A percentile compares a stretch with the other conserved stretches of the same genome.
Evolutionary conservation across 2,113 vertebrate genomes (phyloP).

Genomic region (Rutilus rutilus): DNA sequence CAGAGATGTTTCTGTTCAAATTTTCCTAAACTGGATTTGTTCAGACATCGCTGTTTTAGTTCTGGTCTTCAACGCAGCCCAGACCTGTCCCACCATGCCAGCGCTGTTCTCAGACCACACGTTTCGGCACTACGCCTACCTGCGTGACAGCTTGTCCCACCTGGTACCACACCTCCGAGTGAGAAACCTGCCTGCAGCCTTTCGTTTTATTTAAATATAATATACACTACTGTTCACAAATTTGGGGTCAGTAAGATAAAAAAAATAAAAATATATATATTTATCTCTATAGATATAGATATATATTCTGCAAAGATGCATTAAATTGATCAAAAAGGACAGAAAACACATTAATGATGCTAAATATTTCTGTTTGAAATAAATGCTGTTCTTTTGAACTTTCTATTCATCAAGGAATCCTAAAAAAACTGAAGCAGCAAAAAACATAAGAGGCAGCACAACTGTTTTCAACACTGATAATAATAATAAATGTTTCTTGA

Average conservation of each 20-base stretch:
- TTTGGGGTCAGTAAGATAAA: not conserved
- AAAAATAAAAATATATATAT: not conserved
- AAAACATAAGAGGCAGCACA: not conserved
- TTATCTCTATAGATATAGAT: too few relatives aligned
- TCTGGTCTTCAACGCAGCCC: slow-evolving; percentile 94
- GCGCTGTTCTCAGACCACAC: slow-evolving; percentile 97
- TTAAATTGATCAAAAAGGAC: not conserved
- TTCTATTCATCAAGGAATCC: not conserved
- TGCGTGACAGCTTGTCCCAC: slow-evolving; percentile 95
- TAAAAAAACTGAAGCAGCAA: not conserved
- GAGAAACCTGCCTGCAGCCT: slow-evolving; percentile 57
- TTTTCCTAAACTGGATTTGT: slow-evolving; percentile 44
- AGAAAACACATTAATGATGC: not conserved
- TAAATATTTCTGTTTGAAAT: too few relatives aligned
- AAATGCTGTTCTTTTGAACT: too few relatives aligned
- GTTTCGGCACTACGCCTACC: slow-evolving; percentile 94
- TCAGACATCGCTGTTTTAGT: slow-evolving; percentile 96
- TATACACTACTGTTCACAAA: not conserved
- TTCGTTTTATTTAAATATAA: not conserved
- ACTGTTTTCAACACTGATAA: not conserved
- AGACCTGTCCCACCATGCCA: slow-evolving; percentile 93
- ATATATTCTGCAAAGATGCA: not conserved
- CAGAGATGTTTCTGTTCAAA: not conserved
- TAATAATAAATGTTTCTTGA: not conserved
- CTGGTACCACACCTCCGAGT: slow-evolving; percentile 91